These are phyloP conservation scores for Anticlea derivata DNA, from an alignment of 2,888 invertebrate genomes.

Conservation along the genomic window DNA sequence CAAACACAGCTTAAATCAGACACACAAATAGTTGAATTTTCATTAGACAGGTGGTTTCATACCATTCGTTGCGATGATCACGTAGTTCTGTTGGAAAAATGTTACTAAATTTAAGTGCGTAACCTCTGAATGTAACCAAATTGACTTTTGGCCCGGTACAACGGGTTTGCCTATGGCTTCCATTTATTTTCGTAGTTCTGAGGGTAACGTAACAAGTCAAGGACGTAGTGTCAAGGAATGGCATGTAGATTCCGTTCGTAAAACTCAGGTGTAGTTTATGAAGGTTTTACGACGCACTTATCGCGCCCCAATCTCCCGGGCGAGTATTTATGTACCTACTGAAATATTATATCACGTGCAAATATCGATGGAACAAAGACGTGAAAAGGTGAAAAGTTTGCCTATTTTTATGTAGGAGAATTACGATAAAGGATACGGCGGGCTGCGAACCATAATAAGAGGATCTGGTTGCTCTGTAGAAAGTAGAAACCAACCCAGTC, in stretches of 20 bases:
- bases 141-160: no score
- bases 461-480: no score
- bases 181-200: no score
- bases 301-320: constrained; percentile 31
- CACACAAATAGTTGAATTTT: no score
- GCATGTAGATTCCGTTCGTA: constrained; percentile 23
- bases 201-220: constrained; percentile 9
- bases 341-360: constrained; percentile 37
- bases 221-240: constrained; percentile 8
- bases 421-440: constrained; percentile 9
- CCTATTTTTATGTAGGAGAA: constrained; percentile 18
- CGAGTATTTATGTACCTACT: constrained; percentile 35
- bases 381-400: constrained; percentile 22
- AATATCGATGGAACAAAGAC: constrained; percentile 33
- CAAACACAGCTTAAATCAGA: no score
- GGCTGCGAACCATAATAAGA: constrained; percentile 13
- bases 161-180: no score
- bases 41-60: no score
- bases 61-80: no score
- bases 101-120: no score
- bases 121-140: no score
- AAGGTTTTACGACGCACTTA: constrained; percentile 35
- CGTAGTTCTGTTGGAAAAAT: no score
- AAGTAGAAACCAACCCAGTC: no score
- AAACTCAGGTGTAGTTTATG: constrained; percentile 37